These are phyloP conservation scores for Takifugu flavidus DNA, from an alignment of 2,113 vertebrate species.

Conservation along the genomic window DNA sequence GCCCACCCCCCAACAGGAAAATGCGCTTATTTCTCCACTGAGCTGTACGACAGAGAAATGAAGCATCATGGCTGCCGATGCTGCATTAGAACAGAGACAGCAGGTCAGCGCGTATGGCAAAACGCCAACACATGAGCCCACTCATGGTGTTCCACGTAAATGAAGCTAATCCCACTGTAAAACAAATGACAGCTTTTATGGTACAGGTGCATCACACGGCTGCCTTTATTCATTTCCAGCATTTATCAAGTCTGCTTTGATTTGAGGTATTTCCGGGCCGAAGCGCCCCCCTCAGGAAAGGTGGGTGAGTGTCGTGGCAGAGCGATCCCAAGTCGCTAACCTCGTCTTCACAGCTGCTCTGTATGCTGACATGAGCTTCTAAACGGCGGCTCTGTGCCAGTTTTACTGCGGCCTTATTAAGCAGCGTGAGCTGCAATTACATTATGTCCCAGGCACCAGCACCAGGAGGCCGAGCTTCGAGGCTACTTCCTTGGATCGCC, in stretches of 20 bases:
- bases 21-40: too few relatives aligned
- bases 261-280: conserved; percentile 43
- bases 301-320: too few relatives aligned
- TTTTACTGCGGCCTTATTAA: conserved; percentile 60
- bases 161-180: conserved; percentile 51
- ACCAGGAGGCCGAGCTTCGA: conserved; percentile 29
- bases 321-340: conserved; percentile 17
- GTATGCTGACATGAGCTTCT: conserved; percentile 56
- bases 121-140: background rate
- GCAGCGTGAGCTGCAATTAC: conserved; percentile 26
- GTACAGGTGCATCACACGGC: conserved; percentile 41
- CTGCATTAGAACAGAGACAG: background rate
- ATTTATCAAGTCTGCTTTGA: conserved; percentile 56
- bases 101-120: conserved; percentile 53
- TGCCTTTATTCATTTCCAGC: conserved; percentile 34
- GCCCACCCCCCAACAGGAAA: too few relatives aligned
- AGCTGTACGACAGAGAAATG: too few relatives aligned
- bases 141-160: conserved; percentile 60
- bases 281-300: too few relatives aligned
- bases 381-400: conserved; percentile 62
- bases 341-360: conserved; percentile 57
- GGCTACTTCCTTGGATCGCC: too few relatives aligned
- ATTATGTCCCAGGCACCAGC: conserved; percentile 48
- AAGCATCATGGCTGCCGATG: too few relatives aligned
- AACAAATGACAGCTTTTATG: conserved; percentile 58